Conservation (phyloP, 2,888 invertebrate genomes). For the Agrochola lota region DNA sequence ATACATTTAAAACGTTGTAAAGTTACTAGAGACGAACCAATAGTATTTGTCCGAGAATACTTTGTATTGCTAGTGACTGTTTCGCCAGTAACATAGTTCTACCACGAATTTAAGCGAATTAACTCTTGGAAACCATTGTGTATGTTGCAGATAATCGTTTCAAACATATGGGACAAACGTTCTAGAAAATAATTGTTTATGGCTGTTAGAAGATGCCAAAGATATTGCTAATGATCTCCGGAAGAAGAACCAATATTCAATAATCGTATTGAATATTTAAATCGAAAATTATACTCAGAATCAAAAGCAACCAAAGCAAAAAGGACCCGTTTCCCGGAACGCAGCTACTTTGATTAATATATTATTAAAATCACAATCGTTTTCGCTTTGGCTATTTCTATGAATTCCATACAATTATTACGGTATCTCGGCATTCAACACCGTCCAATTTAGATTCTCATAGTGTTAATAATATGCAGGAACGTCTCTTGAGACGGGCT, state of each 20-base stretch:
- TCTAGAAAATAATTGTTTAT: constrained; percentile 47
- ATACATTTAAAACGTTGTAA: constrained; percentile 4
- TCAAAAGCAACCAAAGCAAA: constrained; percentile 28
- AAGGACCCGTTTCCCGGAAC: constrained; percentile 7
- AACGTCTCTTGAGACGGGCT: constrained; percentile 25
- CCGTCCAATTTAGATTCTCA: constrained; percentile 40
- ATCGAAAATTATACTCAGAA: constrained; percentile 15
- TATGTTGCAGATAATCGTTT: constrained; percentile 29
- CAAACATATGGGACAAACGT: constrained; percentile 27
- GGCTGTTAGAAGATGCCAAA: constrained; percentile 18
- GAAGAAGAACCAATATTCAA: constrained; percentile 8
- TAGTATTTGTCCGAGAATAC: not conserved
- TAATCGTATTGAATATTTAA: constrained; percentile 22
- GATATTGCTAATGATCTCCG: constrained; percentile 16
- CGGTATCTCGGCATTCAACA: constrained; percentile 27
- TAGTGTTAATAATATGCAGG: constrained; percentile 45
- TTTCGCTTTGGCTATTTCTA: constrained; percentile 40
- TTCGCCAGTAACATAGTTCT: constrained; percentile 23
- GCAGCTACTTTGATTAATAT: constrained; percentile 39
- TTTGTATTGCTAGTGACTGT: constrained; percentile 20
- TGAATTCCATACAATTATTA: constrained; percentile 47
- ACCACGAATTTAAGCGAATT: constrained; percentile 33
- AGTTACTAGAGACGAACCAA: not conserved
- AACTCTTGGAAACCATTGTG: constrained; percentile 40
- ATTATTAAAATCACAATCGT: constrained; percentile 45